Conservation (phyloP, 2,797 vertebrate genomes). For the Pseudocheirus occidentalis region DNA sequence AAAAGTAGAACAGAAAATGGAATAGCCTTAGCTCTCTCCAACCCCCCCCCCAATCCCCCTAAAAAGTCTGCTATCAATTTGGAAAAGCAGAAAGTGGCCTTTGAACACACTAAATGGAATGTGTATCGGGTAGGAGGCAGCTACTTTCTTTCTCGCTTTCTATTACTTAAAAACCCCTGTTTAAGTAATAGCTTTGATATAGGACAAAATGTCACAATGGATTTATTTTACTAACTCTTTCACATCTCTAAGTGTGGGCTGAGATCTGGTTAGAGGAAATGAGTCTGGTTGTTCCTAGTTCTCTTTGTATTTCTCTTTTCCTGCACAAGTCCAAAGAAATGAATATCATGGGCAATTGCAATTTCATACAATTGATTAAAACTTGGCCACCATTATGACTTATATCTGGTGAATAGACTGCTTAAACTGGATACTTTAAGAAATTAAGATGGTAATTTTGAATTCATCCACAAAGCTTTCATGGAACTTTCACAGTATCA, state of each 20-base stretch:
- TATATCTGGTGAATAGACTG: background rate
- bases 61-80: slow-evolving; percentile 66
- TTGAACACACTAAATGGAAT: slow-evolving; percentile 51
- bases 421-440: slow-evolving; percentile 4
- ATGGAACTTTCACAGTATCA: slow-evolving; percentile 28
- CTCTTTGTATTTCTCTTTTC: slow-evolving; percentile 63
- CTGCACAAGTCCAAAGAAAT: slow-evolving; percentile 51
- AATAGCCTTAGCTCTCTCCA: slow-evolving; percentile 41
- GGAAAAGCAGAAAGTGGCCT: slow-evolving; percentile 53
- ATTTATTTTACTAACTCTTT: slow-evolving; percentile 60
- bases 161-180: slow-evolving; percentile 47
- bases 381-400: background rate
- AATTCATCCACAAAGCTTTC: slow-evolving; percentile 9
- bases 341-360: slow-evolving; percentile 50
- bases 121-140: background rate
- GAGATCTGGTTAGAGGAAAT: slow-evolving; percentile 67
- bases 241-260: slow-evolving; percentile 41
- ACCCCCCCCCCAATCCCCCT: background rate
- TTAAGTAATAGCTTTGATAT: slow-evolving; percentile 49
- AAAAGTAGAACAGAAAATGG: slow-evolving; percentile 61
- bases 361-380: slow-evolving; percentile 9
- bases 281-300: slow-evolving; percentile 59
- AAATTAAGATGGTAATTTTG: slow-evolving; percentile 32
- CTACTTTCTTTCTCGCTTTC: slow-evolving; percentile 48
- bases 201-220: slow-evolving; percentile 53